phyloP scores from a whole-genome alignment of 2,113 vertebrate species.

The Malaclemys terrapin region DNA sequence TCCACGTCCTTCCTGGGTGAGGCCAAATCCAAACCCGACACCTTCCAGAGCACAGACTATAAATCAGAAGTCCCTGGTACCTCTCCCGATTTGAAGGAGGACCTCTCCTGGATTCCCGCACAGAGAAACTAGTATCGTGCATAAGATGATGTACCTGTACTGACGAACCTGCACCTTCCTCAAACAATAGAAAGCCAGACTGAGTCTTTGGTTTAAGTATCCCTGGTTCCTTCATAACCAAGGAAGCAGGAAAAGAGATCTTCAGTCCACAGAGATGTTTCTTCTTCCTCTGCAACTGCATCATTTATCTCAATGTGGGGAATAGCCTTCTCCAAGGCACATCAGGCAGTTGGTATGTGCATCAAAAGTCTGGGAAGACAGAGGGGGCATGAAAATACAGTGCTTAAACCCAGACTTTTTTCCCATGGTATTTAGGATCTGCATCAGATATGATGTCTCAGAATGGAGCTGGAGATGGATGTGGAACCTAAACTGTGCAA shows the following conservation, averaged over 20 bases:
- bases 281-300: background rate
- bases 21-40: constrained; percentile 4
- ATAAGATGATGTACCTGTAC: background rate
- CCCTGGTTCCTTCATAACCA: background rate
- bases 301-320: background rate
- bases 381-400: background rate
- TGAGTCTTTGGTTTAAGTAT: background rate
- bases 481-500: background rate
- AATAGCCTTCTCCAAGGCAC: background rate
- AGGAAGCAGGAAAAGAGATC: background rate
- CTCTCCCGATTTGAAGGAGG: background rate
- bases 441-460: background rate
- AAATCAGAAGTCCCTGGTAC: background rate
- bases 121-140: rapidly evolving
- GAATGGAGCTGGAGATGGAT: background rate
- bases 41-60: background rate
- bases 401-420: background rate
- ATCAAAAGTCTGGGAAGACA: background rate
- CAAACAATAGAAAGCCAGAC: background rate
- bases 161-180: background rate
- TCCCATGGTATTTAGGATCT: background rate
- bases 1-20: background rate
- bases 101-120: background rate
- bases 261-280: background rate
- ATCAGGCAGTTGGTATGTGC: background rate